Evolutionary conservation across 2,888 invertebrate genomes (phyloP).

Genomic region (Limnephilus marmoratus): DNA sequence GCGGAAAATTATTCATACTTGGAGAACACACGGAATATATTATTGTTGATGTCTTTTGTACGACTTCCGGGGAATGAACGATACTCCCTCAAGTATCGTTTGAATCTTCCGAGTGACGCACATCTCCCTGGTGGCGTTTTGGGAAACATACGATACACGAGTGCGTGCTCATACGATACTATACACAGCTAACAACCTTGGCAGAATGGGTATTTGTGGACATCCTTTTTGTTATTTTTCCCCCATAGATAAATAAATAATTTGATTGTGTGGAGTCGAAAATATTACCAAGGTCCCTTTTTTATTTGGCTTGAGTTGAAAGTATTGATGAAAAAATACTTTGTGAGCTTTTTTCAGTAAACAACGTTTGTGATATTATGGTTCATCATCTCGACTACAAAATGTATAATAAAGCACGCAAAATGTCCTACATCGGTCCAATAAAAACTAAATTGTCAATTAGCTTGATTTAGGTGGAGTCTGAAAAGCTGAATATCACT

Average conservation of each 20-base stretch:
- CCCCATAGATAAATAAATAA: not conserved
- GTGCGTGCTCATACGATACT: not conserved
- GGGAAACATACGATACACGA: not conserved
- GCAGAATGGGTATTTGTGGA: not conserved
- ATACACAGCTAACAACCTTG: not conserved
- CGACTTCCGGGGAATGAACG: not conserved
- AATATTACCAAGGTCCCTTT: not conserved
- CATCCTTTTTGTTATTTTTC: not conserved
- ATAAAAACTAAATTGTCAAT: too few relatives aligned
- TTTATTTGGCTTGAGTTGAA: not conserved
- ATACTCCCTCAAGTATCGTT: not conserved
- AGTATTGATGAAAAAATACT: not conserved
- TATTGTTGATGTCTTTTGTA: constrained; percentile 2
- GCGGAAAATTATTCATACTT: not conserved
- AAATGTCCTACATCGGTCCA: too few relatives aligned
- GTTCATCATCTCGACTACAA: not conserved
- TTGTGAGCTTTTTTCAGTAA: not conserved
- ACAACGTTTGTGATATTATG: not conserved
- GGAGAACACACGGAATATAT: not conserved
- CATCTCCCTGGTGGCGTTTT: not conserved
- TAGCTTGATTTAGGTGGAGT: too few relatives aligned
- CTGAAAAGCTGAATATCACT: too few relatives aligned
- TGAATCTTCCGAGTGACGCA: not conserved
- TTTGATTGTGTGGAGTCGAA: not conserved
- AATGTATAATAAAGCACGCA: too few relatives aligned